Percentiles rank a stretch among this genome's conserved stretches.
Evolutionary conservation across 2,888 invertebrate genomes (phyloP).

Genomic region (Liopterus haemorrhoidalis): DNA sequence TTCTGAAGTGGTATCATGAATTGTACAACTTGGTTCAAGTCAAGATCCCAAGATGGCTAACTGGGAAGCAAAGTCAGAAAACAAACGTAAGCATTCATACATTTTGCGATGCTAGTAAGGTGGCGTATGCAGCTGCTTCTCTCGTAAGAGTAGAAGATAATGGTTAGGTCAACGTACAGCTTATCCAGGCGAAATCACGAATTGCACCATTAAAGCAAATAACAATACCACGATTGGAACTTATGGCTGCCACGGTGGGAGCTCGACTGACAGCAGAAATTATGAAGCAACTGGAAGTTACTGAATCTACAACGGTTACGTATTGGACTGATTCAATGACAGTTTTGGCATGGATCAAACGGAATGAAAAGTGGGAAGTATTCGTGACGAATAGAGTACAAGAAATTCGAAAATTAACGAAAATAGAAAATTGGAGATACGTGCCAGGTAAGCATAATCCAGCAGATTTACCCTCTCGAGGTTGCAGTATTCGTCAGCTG

Average conservation of each 20-base stretch:
- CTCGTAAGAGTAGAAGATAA: not conserved
- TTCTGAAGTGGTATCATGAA: conserved; percentile 21
- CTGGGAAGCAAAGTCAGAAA: not conserved
- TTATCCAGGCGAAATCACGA: conserved; percentile 34
- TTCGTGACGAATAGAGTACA: conserved; percentile 34
- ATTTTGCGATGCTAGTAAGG: conserved; percentile 5
- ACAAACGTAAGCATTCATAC: conserved; percentile 1
- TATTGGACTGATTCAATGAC: conserved; percentile 34
- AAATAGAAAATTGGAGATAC: conserved; percentile 30
- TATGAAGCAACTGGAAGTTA: conserved; percentile 16
- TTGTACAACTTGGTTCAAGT: not conserved
- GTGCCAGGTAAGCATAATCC: conserved; percentile 35
- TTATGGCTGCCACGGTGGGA: conserved; percentile 34
- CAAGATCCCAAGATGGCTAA: conserved; percentile 9
- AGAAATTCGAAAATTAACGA: conserved; percentile 32
- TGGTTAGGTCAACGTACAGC: conserved; percentile 28
- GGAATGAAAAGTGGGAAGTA: conserved; percentile 28
- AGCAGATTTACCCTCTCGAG: conserved; percentile 36
- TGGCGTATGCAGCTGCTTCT: conserved; percentile 7
- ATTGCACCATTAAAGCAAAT: conserved; percentile 32
- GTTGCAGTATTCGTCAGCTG: conserved; percentile 31
- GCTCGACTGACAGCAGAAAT: conserved; percentile 28
- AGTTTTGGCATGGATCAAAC: conserved; percentile 32
- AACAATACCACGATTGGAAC: conserved; percentile 37
- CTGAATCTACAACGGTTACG: conserved; percentile 1